phyloP scores from a whole-genome alignment of 1,140 invertebrate species.

The Stegodyphus mimosarum region DNA sequence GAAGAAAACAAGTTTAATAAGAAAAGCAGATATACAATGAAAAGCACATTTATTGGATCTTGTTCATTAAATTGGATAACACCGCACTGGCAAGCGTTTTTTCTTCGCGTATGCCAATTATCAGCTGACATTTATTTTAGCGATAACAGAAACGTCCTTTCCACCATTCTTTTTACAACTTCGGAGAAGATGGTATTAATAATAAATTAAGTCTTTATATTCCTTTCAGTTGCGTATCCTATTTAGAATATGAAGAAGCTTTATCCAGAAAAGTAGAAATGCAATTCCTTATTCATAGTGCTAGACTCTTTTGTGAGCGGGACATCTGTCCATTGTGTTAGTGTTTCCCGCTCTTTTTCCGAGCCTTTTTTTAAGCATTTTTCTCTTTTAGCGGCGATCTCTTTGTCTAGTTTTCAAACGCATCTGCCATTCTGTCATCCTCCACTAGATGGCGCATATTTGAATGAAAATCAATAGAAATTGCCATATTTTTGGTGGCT shows the following conservation, averaged over 20 bases:
- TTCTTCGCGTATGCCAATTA: background rate
- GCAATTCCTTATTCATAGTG: conserved; percentile 52
- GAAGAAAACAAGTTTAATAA: no score
- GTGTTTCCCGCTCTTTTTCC: conserved; percentile 10
- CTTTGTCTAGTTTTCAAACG: conserved; percentile 41
- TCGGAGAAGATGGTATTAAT: conserved; percentile 24
- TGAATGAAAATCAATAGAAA: conserved; percentile 27
- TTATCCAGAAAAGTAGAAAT: conserved; percentile 43
- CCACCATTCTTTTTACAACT: conserved; percentile 18
- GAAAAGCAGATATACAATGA: no score
- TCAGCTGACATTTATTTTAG: conserved; percentile 23
- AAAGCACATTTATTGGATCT: background rate
- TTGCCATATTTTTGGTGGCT: conserved; percentile 13
- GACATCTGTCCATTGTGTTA: conserved; percentile 29
- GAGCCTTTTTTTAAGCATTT: background rate
- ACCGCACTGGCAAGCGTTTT: background rate
- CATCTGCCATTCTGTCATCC: background rate
- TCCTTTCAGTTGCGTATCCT: conserved; percentile 45
- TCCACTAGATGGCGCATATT: background rate
- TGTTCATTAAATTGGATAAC: conserved; percentile 15
- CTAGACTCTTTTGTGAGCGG: conserved; percentile 25
- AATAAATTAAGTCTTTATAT: conserved; percentile 51
- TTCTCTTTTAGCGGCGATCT: conserved; percentile 13
- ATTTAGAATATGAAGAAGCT: conserved; percentile 49
- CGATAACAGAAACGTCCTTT: conserved; percentile 13